Percentiles rank a stretch among this genome's conserved stretches.
phyloP scores from a whole-genome alignment of 2,888 invertebrate species.

The Selenia dentaria region DNA sequence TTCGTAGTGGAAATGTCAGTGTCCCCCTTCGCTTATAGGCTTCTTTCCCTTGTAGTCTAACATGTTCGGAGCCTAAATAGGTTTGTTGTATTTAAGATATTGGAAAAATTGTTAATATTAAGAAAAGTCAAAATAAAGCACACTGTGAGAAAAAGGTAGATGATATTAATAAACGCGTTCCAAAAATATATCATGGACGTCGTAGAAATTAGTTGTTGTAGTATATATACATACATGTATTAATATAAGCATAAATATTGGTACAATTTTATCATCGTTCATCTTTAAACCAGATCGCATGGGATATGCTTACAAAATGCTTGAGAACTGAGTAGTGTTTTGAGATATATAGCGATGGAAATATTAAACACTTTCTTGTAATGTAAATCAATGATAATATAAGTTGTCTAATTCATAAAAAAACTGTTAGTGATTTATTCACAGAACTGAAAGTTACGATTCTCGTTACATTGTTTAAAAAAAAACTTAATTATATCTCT shows the following conservation, averaged over 20 bases:
- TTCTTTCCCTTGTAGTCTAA: conserved; percentile 63
- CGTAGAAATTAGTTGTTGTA: conserved; percentile 75
- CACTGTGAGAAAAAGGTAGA: conserved; percentile 83
- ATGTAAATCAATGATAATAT: conserved; percentile 38
- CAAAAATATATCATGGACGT: conserved; percentile 77
- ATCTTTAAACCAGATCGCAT: conserved; percentile 58
- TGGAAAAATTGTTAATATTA: conserved; percentile 69
- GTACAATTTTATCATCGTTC: conserved; percentile 34
- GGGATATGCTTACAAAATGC: conserved; percentile 58
- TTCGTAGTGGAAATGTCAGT: conserved; percentile 54
- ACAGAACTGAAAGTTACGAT: conserved; percentile 83
- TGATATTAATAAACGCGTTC: conserved; percentile 71
- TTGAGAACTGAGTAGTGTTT: conserved; percentile 60
- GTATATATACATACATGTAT: conserved; percentile 44
- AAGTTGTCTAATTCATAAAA: conserved; percentile 40
- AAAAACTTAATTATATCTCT: conserved; percentile 64
- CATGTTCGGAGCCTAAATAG: conserved; percentile 30
- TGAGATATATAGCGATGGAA: conserved; percentile 36
- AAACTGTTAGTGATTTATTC: conserved; percentile 78
- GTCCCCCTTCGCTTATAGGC: conserved; percentile 67
- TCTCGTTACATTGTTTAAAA: conserved; percentile 78
- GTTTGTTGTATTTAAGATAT: conserved; percentile 58
- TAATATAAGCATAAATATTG: conserved; percentile 44
- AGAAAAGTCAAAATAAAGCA: conserved; percentile 82
- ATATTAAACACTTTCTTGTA: conserved; percentile 32